Evolutionary conservation across 2,888 invertebrate genomes (phyloP), one percentile per base, ranked within the genome.

Genomic region (Dynastes hyllus): DNA sequence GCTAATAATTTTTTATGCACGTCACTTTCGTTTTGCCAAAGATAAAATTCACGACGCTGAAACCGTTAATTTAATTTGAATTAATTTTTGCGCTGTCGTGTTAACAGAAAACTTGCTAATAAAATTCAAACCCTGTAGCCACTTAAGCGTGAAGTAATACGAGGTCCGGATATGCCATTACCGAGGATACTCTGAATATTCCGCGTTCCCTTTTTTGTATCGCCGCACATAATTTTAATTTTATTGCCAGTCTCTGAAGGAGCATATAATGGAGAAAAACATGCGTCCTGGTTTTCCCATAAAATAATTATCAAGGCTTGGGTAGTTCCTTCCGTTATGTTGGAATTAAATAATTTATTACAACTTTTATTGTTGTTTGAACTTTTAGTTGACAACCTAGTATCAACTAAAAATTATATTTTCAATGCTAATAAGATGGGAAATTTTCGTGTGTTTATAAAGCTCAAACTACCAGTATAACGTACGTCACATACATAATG

Each of bases 221-320:
- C 61, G 13, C 27, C 13, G 27, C 73, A 63, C 73, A 75, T 75
- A 75, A 75, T 75, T 75, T 63, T 61, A 75, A 63, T 75, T 75
- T 75, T 75, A 75, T 55, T 50, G 61, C 45, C 45, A 58, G 58
- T 45, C 71, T 16, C 55, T 71, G 37, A 75, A 63, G 73, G 50
- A 32, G 71, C 63, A 61, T 75, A 75, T 61, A 75, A 75, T 63
- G 61, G 50, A 75, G 69, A 29, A 32, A 32, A 69, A 27, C 51
- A 29, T n/a, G 69, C 69, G 29, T 27, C 69, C 29, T 27, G 29
- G 40, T 50, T 32, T 51, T 13, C 69, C 16, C 40, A 51, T 69
- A 69, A 69, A 69, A 69, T 69, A 69, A 69, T 69, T 51, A 69
- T 22, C 50, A 69, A 29, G 51, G 32, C 32, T n/a, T 37, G 13